These are phyloP conservation scores for Paguma larvata DNA, from an alignment of 2,797 vertebrate species.

Conservation along the genomic window DNA sequence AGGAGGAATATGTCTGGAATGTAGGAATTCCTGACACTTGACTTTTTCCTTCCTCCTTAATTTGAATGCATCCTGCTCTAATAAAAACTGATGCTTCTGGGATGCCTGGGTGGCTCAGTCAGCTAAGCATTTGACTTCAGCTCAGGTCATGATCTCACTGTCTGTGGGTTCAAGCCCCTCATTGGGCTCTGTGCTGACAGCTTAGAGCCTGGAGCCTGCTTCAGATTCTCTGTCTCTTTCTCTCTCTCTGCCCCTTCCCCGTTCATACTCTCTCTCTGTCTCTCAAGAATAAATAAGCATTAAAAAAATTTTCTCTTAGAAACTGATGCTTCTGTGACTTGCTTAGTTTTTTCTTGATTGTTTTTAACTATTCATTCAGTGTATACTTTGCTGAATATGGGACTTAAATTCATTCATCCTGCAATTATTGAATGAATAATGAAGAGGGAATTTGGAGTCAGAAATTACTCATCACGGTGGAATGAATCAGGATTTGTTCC, in stretches of 20 bases:
- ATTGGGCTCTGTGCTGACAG: too few species aligned
- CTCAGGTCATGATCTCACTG: too few species aligned
- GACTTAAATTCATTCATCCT: neutral
- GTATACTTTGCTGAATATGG: neutral
- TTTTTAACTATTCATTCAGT: neutral
- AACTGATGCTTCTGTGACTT: neutral
- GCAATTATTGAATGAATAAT: conserved; percentile 8
- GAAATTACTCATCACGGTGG: neutral
- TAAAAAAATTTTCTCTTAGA: neutral
- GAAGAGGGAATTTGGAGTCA: conserved; percentile 4
- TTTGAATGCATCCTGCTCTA: neutral
- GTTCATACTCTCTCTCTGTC: too few species aligned
- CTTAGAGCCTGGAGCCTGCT: too few species aligned
- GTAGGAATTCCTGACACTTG: neutral
- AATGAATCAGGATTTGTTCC: neutral
- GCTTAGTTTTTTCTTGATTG: neutral
- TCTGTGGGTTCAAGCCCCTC: too few species aligned
- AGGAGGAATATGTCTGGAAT: neutral
- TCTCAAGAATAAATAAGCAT: too few species aligned
- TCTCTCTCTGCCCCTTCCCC: too few species aligned
- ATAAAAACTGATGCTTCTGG: neutral
- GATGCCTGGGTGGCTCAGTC: too few species aligned
- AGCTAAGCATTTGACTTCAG: too few species aligned
- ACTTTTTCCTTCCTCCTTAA: neutral
- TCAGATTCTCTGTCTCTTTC: too few species aligned